Evolutionary conservation across 2,888 invertebrate species (phyloP), one percentile per base, ranked within the genome.

Genomic region (Hedya salicella): DNA sequence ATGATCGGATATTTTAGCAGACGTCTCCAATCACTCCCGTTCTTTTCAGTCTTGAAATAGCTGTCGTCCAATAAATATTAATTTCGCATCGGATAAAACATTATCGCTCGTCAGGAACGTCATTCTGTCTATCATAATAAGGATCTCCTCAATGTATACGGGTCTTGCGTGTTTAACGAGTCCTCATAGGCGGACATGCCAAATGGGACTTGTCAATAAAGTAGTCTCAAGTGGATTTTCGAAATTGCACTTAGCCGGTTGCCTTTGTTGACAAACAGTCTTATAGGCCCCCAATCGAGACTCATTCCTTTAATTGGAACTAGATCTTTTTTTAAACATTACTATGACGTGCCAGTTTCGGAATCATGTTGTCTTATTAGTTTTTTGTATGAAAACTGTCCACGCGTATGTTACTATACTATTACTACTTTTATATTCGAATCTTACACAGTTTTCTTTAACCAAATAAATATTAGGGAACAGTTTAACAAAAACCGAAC

Each of bases 41-140:
- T 30, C 52, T 46, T 30, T 64, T 32, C 36, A 56, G 17, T 64
- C 46, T 60, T 57, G 16, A 50, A 44, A 32, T 60, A 60, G 59
- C 52, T 19, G 39, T 46, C 59, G 17, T 25, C 59, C 44, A 63
- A 62, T 62, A 62, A 62, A 62, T 53, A 53, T 40, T 56, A 57
- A 60, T 61, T 66, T 66, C 40, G 53, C 66, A 53, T 53, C 52
- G 48, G 60, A 66, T 61, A 25, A 32, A 50, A 56, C 30, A 36
- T 72, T 68, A 70, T 69, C 70, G 71, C 72, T 67, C 73, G 78
- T 79, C 79, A 79, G 78, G 73, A 73, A 71, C 76, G 79, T 81
- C 79, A 77, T 73, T 75, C 82, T 83, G 88, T 86, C 86, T 79
- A 82, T 87, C 87, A 86, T 82, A 87, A 86, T 87, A 78, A 82